Percentiles rank a stretch among this genome's conserved stretches.
phyloP scores from a whole-genome alignment of 2,113 vertebrate genomes.

The Prochilodus magdalenae region DNA sequence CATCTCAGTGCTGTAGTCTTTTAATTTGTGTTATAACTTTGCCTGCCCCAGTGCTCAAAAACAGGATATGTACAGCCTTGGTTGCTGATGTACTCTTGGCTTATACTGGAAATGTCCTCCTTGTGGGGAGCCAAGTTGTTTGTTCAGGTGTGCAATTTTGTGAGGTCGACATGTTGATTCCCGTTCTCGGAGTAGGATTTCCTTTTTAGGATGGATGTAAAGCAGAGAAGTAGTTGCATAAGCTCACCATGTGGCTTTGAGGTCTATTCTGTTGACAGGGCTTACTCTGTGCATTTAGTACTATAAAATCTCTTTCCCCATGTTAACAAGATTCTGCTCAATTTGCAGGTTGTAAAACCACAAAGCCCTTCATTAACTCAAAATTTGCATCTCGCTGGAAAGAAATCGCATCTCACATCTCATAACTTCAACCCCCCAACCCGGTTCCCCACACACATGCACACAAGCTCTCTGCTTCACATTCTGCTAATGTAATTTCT shows the following conservation, averaged over 20 bases:
- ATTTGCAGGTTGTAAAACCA: not conserved
- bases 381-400: slow-evolving; percentile 21
- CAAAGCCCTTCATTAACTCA: slow-evolving; percentile 34
- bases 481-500: slow-evolving; percentile 56
- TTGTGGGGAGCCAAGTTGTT: not conserved
- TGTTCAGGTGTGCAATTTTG: not conserved
- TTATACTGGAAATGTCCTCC: too few species aligned
- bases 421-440: not conserved
- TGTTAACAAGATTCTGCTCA: slow-evolving; percentile 31
- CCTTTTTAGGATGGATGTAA: not conserved
- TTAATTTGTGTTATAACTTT: too few species aligned
- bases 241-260: not conserved
- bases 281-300: slow-evolving; percentile 25
- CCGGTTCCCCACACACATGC: not conserved
- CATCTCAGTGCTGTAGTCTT: too few species aligned
- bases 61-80: too few species aligned
- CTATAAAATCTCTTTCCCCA: slow-evolving; percentile 26
- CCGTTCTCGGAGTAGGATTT: not conserved
- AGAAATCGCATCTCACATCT: slow-evolving; percentile 20
- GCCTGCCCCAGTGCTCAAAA: too few species aligned
- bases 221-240: not conserved
- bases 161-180: not conserved
- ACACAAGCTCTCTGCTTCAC: slow-evolving; percentile 58
- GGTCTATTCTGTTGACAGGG: not conserved
- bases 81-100: too few species aligned